These are phyloP conservation scores for Pantherophis alleghaniensis DNA, from an alignment of 2,797 vertebrate genomes.

Conservation along the genomic window DNA sequence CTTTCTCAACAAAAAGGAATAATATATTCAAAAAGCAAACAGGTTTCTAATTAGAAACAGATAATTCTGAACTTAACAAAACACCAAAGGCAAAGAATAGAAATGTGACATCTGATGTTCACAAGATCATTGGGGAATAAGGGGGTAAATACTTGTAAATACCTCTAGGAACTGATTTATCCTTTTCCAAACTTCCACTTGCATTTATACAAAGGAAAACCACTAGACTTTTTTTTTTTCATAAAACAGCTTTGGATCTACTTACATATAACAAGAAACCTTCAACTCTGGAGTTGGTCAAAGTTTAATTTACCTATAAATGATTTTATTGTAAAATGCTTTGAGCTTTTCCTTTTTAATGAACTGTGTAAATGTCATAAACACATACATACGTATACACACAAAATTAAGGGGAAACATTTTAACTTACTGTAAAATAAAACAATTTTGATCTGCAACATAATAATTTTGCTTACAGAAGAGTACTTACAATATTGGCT, in stretches of 20 bases:
- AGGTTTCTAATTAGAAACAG: background rate
- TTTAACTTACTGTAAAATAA: background rate
- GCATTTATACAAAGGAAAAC: background rate
- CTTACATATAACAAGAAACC: background rate
- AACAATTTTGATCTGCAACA: background rate
- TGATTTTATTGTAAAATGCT: background rate
- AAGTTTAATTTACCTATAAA: background rate
- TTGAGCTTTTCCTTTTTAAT: background rate
- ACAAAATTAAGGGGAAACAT: background rate
- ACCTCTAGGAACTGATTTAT: background rate
- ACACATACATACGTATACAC: background rate
- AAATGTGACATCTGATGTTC: background rate
- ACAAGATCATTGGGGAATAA: background rate
- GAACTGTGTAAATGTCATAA: background rate
- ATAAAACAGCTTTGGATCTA: background rate
- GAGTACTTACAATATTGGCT: background rate
- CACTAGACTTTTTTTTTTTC: background rate
- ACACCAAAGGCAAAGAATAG: background rate
- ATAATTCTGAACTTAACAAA: background rate
- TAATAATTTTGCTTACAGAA: background rate
- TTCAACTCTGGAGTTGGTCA: background rate
- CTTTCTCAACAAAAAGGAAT: background rate
- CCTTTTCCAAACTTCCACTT: background rate
- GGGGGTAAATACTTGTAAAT: background rate
- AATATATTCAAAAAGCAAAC: background rate